Base-by-base conservation (phyloP, 2,888 invertebrate species). In the Nomada fucata region DNA sequence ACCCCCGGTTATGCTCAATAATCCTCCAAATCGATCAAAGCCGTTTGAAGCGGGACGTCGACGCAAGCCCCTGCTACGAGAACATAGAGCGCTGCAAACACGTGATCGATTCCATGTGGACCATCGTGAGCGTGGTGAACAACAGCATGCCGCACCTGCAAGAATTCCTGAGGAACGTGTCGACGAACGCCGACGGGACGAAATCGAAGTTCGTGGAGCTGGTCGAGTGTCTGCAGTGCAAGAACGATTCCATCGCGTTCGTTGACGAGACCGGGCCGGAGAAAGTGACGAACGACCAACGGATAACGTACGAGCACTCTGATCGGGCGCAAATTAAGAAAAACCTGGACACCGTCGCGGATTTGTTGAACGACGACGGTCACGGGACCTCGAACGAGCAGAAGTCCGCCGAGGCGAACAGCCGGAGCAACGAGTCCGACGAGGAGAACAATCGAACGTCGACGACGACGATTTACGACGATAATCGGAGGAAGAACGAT, bases 201-300 rank as follows among this genome's bases (percentile, higher is more conserved):
- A 59, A 69, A 36, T 76, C 67, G 20, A 52, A 76, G 36, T 23
- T 77, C 29, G 26, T 20, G 7, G 80, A 79, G 36, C 20, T 84
- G 9, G 0, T 83, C 18, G 64, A 87, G 4, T 91, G 91, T 84
- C 52, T 91, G 2, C 69, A 86, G 9, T 91, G 91, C 69, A 82
- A 82, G n/a, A 69, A 77, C 61, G 52, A 74, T 26, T 50, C 67
- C 18, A 59, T n/a, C 2, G 7, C 13, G 5, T 36, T 18, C 11
- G 2, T 13, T 3, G 64, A 69, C 3, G 53, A 36, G 0, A 7
- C 67, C 0, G 53, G 10, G 23, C 11, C 50, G 47, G 26, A 68
- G 7, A 61, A n/a, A 2, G 1, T 15, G 5, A 52, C 10, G 2
- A 20, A 63, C 2, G 10, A 65, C 7, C 9, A 52, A 15, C 44